phyloP scores from a whole-genome alignment of 2,113 vertebrate species.

The Bubalus kerabau region DNA sequence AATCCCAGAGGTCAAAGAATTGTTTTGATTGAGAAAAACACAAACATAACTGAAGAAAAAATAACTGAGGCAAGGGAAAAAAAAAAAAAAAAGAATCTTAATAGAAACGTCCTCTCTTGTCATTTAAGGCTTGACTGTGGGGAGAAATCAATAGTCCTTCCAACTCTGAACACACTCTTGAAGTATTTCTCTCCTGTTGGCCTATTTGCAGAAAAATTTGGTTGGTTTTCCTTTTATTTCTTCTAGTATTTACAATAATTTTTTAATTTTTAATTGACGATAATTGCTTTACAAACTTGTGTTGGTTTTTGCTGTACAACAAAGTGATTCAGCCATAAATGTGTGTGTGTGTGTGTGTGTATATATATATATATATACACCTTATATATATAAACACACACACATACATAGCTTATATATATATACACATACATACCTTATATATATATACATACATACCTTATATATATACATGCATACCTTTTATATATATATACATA shows the following conservation, averaged over 20 bases:
- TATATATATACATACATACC: no score
- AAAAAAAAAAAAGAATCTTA: not conserved
- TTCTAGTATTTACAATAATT: not conserved
- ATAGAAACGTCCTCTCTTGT: not conserved
- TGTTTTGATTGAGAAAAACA: not conserved
- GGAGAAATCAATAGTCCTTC: not conserved
- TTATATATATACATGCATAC: no score
- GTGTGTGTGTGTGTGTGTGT: not conserved
- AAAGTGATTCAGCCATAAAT: not conserved
- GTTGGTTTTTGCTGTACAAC: not conserved
- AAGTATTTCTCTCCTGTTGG: not conserved
- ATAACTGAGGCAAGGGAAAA: not conserved
- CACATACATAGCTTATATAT: no score
- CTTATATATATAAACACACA: no score
- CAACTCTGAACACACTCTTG: not conserved
- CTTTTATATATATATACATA: no score
- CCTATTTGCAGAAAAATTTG: not conserved
- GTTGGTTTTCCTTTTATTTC: not conserved
- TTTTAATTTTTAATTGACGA: not conserved
- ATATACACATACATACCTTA: no score
- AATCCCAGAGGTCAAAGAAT: not conserved
- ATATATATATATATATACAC: no score
- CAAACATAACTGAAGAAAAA: not conserved
- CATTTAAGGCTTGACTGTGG: not conserved
- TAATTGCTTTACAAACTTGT: not conserved